Conservation (phyloP, 2,888 invertebrate species). For the Sclerodermus sp. region DNA sequence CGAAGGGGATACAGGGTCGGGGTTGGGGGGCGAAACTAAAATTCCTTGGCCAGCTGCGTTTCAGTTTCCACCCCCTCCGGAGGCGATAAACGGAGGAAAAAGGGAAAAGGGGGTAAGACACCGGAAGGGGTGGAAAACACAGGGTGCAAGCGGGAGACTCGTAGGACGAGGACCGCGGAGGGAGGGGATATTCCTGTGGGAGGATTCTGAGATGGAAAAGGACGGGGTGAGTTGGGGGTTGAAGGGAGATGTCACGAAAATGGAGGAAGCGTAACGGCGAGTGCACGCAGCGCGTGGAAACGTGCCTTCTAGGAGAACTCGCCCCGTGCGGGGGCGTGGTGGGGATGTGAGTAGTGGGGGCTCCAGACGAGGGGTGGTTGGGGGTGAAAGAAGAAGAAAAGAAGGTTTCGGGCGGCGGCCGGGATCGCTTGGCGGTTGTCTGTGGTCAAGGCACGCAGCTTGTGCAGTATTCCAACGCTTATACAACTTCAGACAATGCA, state of each 20-base stretch:
- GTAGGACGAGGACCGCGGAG: slow-evolving; percentile 7
- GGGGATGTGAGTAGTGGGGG: slow-evolving; percentile 5
- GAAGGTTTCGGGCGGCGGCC: slow-evolving; percentile 51
- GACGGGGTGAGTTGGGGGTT: slow-evolving; percentile 8
- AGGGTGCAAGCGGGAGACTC: slow-evolving; percentile 7
- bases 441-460: slow-evolving; percentile 51
- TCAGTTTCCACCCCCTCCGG: neutral
- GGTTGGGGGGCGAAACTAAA: neutral
- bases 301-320: slow-evolving; percentile 26
- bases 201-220: slow-evolving; percentile 11
- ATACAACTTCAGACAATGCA: too few relatives aligned
- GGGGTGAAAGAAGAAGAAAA: slow-evolving; percentile 31
- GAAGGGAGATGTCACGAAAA: slow-evolving; percentile 28
- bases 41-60: neutral
- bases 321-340: slow-evolving; percentile 2
- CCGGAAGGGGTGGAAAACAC: neutral
- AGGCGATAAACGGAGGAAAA: slow-evolving; percentile 13
- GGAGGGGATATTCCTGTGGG: slow-evolving; percentile 14
- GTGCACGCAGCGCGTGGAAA: slow-evolving; percentile 44
- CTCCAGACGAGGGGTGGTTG: slow-evolving; percentile 4
- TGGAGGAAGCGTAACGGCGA: slow-evolving; percentile 34
- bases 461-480: too few relatives aligned
- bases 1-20: slow-evolving; percentile 12
- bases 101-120: neutral
- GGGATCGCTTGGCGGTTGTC: slow-evolving; percentile 23